Base-by-base conservation (phyloP, 2,797 vertebrate genomes). In the Adelosebastes latens region DNA sequence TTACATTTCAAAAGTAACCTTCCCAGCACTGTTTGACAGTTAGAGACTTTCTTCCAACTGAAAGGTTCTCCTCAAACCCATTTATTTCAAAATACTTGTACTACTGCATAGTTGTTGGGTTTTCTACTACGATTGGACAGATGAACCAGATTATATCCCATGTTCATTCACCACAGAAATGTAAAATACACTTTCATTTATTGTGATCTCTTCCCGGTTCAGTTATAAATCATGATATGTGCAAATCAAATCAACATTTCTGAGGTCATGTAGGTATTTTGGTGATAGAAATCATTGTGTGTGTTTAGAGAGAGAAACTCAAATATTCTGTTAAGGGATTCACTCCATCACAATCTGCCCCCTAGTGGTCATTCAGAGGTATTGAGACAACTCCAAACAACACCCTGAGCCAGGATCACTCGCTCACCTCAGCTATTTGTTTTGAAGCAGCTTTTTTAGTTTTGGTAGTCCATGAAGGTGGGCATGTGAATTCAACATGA, bases 291-390 rank as follows among this genome's bases (percentile, higher is more conserved):
- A 73, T 20, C 25, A 42, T 36, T 34, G 2, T 9, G 20, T 73
- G 8, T 14, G 14, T 61, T 20, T 6, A 13, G 20, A 59, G 27
- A 56, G 1, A 32, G 46, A 29, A 36, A 58, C 31, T n/a, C 2
- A 20, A 18, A 27, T 13, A 24, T n/a, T 81, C 20, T 27, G 20
- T 59, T 11, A 55, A 13, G 4, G 3, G 4, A 14, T 2, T 59
- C 14, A 27, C 11, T 36, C 1, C 2, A 69, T 36, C 55, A 70
- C 6, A 31, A 9, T 67, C 77, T 89, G 84, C 75, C 22, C 83
- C 46, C 39, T 88, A 60, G 88, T 90, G 92, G 88, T 58, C 53
- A 65, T 10, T 87, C 8, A 39, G 32, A 39, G 66, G 53, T 29
- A 88, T 0, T 79, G 70, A 63, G 2, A 49, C 2, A 18, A 29